Percentiles rank a stretch among this genome's conserved stretches.
phyloP scores from a whole-genome alignment of 2,888 invertebrate genomes.

The Dexiosoma caninum region DNA sequence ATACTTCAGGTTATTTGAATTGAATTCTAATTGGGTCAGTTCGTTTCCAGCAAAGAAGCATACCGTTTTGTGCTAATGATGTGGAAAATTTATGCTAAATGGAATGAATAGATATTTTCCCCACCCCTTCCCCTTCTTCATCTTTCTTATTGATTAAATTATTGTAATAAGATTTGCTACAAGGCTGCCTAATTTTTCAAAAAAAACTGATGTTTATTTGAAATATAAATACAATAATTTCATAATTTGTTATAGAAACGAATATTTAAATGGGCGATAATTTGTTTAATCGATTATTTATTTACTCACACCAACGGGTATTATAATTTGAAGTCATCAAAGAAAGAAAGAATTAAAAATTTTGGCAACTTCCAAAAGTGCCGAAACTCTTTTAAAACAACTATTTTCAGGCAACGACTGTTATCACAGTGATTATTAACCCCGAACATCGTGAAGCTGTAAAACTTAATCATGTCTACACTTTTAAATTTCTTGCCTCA shows the following conservation, averaged over 20 bases:
- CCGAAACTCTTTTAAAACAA: too few species aligned
- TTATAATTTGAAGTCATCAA: too few species aligned
- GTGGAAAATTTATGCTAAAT: constrained; percentile 48
- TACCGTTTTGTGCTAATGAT: constrained; percentile 25
- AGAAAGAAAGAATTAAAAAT: too few species aligned
- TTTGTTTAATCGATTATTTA: neutral
- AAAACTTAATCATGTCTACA: too few species aligned
- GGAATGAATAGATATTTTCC: neutral
- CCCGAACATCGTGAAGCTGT: too few species aligned
- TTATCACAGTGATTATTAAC: too few species aligned
- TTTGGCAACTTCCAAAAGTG: too few species aligned
- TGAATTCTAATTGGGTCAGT: constrained; percentile 60
- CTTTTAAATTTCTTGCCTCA: too few species aligned
- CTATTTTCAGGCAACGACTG: too few species aligned
- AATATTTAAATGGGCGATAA: neutral
- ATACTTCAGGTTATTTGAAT: constrained; percentile 46
- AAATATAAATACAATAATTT: constrained; percentile 21
- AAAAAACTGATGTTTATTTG: neutral
- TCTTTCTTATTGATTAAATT: too few species aligned
- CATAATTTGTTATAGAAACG: constrained; percentile 1
- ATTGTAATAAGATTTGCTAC: neutral
- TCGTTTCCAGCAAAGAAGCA: neutral
- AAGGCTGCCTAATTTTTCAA: neutral
- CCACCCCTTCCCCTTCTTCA: too few species aligned
- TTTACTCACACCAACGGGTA: too few species aligned